phyloP scores from a whole-genome alignment of 2,888 invertebrate species.

The Brachyptera putata region DNA sequence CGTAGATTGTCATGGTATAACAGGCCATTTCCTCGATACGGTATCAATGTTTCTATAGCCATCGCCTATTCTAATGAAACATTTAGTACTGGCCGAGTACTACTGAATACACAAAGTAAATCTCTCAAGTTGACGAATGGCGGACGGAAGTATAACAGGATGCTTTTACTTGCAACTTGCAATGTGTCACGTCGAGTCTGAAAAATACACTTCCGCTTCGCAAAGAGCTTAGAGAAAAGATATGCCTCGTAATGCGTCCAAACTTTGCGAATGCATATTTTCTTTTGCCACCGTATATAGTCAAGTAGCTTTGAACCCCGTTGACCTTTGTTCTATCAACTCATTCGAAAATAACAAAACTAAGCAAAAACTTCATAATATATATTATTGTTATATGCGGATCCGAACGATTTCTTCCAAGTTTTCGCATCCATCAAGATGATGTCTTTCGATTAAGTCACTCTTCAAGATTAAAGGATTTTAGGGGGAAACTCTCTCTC shows the following conservation, averaged over 20 bases:
- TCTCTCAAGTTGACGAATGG: conserved; percentile 4
- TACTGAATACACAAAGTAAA: no score
- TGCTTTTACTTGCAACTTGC: conserved; percentile 12
- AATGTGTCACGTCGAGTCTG: conserved; percentile 14
- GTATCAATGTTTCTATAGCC: no score
- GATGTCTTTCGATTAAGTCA: conserved; percentile 16
- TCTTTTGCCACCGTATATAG: background rate
- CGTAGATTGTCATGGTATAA: no score
- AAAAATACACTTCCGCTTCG: conserved; percentile 3
- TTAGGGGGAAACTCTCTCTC: background rate
- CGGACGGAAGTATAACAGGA: conserved; percentile 14
- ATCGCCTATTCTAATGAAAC: no score
- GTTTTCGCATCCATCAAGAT: conserved; percentile 18
- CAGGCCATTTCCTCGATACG: no score
- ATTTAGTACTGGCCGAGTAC: no score
- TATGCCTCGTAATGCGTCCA: no score
- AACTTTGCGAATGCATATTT: background rate
- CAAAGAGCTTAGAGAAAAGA: background rate
- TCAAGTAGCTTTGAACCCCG: conserved; percentile 1
- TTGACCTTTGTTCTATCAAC: background rate
- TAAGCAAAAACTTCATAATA: background rate
- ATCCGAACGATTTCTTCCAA: conserved; percentile 7
- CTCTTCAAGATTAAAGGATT: conserved; percentile 1
- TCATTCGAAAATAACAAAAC: conserved; percentile 14
- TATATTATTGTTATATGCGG: conserved; percentile 6